Evolutionary conservation across 2,888 invertebrate species (phyloP).

Genomic region (Leucophenga maculata): DNA sequence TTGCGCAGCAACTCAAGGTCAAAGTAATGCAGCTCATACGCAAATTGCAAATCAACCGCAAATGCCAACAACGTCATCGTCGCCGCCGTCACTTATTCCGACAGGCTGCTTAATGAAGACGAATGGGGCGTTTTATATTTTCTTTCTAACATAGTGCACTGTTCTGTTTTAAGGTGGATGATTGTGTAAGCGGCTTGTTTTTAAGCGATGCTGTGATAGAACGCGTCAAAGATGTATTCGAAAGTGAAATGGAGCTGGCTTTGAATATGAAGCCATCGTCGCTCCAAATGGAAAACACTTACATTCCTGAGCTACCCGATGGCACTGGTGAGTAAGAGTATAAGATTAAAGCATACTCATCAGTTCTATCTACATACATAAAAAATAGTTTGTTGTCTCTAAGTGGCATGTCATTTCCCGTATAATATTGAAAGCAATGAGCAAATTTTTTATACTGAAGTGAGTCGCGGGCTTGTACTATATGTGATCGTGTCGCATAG

Average conservation of each 20-base stretch:
- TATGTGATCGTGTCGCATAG: too few relatives aligned
- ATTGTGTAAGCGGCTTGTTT: constrained; percentile 45
- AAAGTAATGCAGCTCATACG: constrained; percentile 6
- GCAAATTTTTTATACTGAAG: too few relatives aligned
- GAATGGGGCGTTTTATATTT: constrained; percentile 15
- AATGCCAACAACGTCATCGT: neutral
- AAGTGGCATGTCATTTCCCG: too few relatives aligned
- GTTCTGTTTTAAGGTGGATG: constrained; percentile 47
- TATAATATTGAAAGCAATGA: too few relatives aligned
- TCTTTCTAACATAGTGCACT: neutral
- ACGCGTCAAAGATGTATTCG: constrained; percentile 76
- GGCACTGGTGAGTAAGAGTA: constrained; percentile 72
- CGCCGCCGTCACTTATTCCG: neutral
- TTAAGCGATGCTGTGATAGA: constrained; percentile 71
- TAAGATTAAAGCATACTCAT: too few relatives aligned
- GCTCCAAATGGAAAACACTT: constrained; percentile 84
- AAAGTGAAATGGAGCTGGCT: constrained; percentile 78
- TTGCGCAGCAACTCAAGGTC: constrained; percentile 3
- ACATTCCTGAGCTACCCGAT: constrained; percentile 81
- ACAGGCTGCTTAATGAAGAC: neutral
- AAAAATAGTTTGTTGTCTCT: too few relatives aligned
- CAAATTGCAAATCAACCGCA: neutral
- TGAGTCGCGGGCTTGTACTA: too few relatives aligned
- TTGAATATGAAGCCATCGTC: constrained; percentile 78
- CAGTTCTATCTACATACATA: too few relatives aligned